Base-by-base conservation (phyloP, 1,140 invertebrate species). In the Cotesia chilonis region DNA sequence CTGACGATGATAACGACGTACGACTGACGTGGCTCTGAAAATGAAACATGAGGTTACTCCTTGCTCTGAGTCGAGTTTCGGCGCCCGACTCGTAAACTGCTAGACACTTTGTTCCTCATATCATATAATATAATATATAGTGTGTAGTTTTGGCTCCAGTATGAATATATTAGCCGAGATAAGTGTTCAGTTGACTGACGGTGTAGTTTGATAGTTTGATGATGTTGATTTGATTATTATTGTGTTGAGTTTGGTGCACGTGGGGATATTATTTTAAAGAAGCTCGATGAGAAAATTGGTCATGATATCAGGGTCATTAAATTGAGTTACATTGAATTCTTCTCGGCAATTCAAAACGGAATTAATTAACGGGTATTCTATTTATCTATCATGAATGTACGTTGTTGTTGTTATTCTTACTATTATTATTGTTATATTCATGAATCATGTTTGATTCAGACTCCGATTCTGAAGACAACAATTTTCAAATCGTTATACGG, bases 401-500 rank as follows among this genome's bases (percentile, higher is more conserved):
- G 54, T 57, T 20, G 54, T 57, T 57, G 1, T 14, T 57, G 12
- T 57, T 12, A 28, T 28, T 28, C 3, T 1, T 28, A 65, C 36
- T 10, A n/a, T 38, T 7, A 55, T 35, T 41, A 28, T 20, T 20
- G 12, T 54, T 17, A 9, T 17, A 6, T 9, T 10, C 17, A 28
- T 51, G 2, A 55, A 28, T 36, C 28, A 68, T 68, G 47, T 55
- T 28, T 14, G 51, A 68, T 35, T 67, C 70, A 67, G 70, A 67
- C 35, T 14, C 17, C 4, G 6, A 47, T 47, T 47, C 41, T 7
- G 41, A 47, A 47, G 41, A 59, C 10, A 51, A 68, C 55, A 41
- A 65, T 41, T 72, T 72, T 60, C 70, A 72, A 72, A 66, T 72
- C 60, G 52, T 72, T 38, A 72, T 72, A 14, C 64, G 54, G 37